Evolutionary conservation across 2,797 vertebrate species (phyloP).

Genomic region (Poeciliopsis presidionis): DNA sequence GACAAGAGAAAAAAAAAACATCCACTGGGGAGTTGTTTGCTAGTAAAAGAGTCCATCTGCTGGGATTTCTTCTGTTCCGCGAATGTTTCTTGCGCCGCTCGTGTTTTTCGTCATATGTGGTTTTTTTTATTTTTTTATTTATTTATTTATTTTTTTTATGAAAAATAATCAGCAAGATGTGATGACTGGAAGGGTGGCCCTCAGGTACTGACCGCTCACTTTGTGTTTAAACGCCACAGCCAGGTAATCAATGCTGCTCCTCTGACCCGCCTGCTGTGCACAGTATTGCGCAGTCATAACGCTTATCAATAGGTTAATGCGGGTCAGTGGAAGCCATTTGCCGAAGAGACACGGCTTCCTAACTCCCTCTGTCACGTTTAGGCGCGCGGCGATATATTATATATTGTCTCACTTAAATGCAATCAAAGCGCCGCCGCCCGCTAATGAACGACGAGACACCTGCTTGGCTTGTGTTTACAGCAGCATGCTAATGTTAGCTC

Average conservation of each 20-base stretch:
- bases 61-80: neutral
- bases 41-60: neutral
- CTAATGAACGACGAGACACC: slow-evolving; percentile 55
- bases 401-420: slow-evolving; percentile 22
- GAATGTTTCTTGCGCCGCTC: neutral
- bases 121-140: too few species aligned
- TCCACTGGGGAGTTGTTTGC: slow-evolving; percentile 1
- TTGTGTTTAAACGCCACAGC: neutral
- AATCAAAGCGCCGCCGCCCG: slow-evolving; percentile 24
- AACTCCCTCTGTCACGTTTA: slow-evolving; percentile 10
- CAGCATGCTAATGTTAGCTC: slow-evolving; percentile 56
- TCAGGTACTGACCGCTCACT: neutral
- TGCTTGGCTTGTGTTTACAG: slow-evolving; percentile 56
- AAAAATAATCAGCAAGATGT: neutral
- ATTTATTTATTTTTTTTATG: neutral
- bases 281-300: neutral
- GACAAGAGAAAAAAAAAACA: neutral
- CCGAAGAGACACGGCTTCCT: neutral
- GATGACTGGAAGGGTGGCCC: neutral
- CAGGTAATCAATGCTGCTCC: slow-evolving; percentile 8
- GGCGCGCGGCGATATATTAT: slow-evolving; percentile 7
- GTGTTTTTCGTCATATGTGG: neutral
- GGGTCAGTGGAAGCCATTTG: slow-evolving; percentile 17
- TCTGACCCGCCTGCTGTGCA: slow-evolving; percentile 6
- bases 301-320: slow-evolving; percentile 18